Conservation (phyloP, 2,888 invertebrate genomes). For the Scelioninae gen. 1 region DNA sequence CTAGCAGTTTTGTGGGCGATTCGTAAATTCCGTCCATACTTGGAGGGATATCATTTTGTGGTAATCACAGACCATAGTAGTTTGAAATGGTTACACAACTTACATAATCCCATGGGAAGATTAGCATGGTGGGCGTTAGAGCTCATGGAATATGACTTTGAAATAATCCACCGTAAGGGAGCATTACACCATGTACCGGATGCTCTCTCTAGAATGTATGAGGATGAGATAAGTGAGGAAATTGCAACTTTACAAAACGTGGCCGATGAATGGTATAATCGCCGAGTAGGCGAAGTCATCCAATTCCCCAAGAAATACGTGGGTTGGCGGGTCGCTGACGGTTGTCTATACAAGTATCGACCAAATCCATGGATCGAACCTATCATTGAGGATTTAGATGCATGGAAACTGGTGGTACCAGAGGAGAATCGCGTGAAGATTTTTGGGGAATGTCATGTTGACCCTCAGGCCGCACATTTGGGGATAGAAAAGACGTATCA, state of each 20-base stretch:
- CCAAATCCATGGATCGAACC: conserved; percentile 22
- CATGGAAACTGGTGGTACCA: conserved; percentile 67
- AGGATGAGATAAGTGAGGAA: conserved; percentile 7
- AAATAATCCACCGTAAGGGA: conserved; percentile 46
- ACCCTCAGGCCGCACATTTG: conserved; percentile 14
- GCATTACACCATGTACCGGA: conserved; percentile 56
- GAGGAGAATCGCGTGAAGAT: conserved; percentile 45
- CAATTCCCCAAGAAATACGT: conserved; percentile 41
- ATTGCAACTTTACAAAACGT: neutral
- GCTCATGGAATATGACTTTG: conserved; percentile 60
- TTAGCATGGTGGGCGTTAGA: conserved; percentile 72
- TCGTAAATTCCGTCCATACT: conserved; percentile 50
- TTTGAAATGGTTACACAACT: conserved; percentile 55
- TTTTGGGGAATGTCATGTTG: conserved; percentile 4
- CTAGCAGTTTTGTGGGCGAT: conserved; percentile 52
- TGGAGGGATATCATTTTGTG: conserved; percentile 62
- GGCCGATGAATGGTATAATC: conserved; percentile 49
- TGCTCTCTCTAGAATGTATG: conserved; percentile 58
- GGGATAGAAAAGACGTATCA: conserved; percentile 34
- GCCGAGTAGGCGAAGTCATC: conserved; percentile 16
- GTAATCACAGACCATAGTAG: conserved; percentile 59
- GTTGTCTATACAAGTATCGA: conserved; percentile 38
- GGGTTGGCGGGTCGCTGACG: conserved; percentile 46
- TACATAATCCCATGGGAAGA: conserved; percentile 9
- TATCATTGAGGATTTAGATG: conserved; percentile 39